phyloP scores from a whole-genome alignment of 2,113 vertebrate genomes.

The Petrocephalus zakoni region DNA sequence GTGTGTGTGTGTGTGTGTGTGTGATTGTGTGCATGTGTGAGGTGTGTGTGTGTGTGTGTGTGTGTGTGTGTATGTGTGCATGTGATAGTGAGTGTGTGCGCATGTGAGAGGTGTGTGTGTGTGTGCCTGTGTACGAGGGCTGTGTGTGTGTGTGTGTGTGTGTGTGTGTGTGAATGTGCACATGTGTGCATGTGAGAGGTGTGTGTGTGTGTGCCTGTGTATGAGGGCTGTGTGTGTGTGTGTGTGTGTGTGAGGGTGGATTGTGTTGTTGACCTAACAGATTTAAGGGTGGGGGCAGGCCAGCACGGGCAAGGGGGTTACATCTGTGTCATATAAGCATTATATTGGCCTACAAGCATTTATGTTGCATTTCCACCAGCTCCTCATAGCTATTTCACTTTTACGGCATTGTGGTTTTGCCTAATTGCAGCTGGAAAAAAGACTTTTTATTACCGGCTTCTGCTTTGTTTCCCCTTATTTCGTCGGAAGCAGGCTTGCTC shows the following conservation, averaged over 20 bases:
- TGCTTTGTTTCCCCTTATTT: constrained; percentile 59
- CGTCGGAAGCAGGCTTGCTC: constrained; percentile 59
- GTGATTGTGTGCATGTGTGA: neutral
- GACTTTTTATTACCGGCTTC: constrained; percentile 49
- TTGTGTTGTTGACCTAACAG: neutral
- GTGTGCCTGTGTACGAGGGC: no score
- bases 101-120: neutral
- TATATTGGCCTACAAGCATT: neutral
- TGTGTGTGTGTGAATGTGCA: neutral
- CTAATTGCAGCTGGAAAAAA: constrained; percentile 29
- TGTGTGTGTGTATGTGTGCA: neutral
- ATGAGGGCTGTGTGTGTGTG: no score
- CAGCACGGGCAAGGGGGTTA: neutral
- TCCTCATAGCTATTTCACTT: neutral
- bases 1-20: neutral
- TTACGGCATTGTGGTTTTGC: neutral
- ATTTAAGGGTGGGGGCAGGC: neutral
- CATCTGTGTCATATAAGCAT: neutral
- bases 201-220: constrained; percentile 12
- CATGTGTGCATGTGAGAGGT: constrained; percentile 10
- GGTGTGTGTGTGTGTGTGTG: constrained; percentile 25
- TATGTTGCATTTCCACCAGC: neutral
- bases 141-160: constrained; percentile 25
- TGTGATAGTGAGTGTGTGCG: constrained; percentile 14
- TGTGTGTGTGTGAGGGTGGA: neutral